Percentiles rank a stretch among this genome's conserved stretches.
These are phyloP conservation scores for Stramonita haemastoma DNA, from an alignment of 2,888 invertebrate genomes.

Conservation along the genomic window DNA sequence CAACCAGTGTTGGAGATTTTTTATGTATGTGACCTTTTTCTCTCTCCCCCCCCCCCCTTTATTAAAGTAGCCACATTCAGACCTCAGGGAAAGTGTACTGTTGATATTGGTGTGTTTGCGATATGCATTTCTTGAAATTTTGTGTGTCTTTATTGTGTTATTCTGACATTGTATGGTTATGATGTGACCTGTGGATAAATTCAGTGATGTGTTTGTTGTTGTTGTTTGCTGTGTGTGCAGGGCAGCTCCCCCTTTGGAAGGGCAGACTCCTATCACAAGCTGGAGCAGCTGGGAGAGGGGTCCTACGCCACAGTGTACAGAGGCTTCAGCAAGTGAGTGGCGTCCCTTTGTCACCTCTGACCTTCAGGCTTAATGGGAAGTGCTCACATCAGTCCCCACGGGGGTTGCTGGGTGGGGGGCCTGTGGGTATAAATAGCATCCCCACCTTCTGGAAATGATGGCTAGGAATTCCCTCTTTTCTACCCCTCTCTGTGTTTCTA, in stretches of 20 bases:
- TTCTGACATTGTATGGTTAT: not conserved
- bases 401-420: too few relatives aligned
- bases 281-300: conserved; percentile 99
- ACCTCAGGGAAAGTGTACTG: not conserved
- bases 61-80: too few relatives aligned
- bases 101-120: not conserved
- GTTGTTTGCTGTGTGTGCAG: conserved; percentile 53
- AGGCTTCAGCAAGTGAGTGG: conserved; percentile 81
- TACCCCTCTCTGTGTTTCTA: too few relatives aligned
- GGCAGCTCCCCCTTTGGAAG: conserved; percentile 89
- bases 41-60: too few relatives aligned
- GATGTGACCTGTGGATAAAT: not conserved
- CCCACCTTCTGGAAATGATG: too few relatives aligned
- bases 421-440: too few relatives aligned
- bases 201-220: not conserved
- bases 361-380: too few relatives aligned
- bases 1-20: too few relatives aligned
- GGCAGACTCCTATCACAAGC: conserved; percentile 97
- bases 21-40: too few relatives aligned
- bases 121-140: not conserved
- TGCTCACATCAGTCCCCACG: too few relatives aligned
- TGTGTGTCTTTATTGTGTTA: not conserved
- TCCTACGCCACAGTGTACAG: conserved; percentile 99
- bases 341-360: too few relatives aligned
- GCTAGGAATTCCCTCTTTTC: too few relatives aligned